Evolutionary conservation across 2,113 vertebrate species (phyloP).

Genomic region (Trochalopteron elliotii): DNA sequence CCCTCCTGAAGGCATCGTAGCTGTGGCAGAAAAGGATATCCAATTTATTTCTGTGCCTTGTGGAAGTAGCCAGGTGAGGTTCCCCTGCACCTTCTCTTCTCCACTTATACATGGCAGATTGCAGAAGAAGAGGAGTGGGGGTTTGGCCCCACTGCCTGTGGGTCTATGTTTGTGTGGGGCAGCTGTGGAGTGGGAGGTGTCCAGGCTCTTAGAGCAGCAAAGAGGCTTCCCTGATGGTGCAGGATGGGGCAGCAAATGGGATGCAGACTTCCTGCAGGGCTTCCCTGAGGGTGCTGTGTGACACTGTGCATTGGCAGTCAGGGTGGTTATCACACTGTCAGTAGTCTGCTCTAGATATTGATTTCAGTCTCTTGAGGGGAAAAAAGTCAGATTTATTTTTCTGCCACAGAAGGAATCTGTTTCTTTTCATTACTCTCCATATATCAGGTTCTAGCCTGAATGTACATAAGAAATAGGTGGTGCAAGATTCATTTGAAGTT

Average conservation of each 20-base stretch:
- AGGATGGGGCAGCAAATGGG: not conserved
- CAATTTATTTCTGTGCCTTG: not conserved
- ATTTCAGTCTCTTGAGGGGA: not conserved
- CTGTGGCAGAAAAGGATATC: not conserved
- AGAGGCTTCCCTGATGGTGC: not conserved
- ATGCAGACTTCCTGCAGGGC: not conserved
- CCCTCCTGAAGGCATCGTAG: not conserved
- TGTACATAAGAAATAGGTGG: conserved; percentile 55
- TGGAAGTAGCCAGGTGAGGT: not conserved
- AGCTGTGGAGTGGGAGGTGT: not conserved
- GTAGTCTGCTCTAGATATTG: conserved; percentile 7
- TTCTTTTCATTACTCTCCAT: conserved; percentile 51
- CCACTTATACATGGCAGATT: not conserved
- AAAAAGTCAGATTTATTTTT: not conserved
- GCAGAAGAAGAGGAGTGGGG: not conserved
- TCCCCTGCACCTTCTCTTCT: not conserved
- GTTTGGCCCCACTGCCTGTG: not conserved
- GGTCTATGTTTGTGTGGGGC: not conserved
- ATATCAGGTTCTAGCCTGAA: conserved; percentile 17
- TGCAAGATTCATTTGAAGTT: conserved; percentile 48
- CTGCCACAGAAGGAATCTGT: not conserved
- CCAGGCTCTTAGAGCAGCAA: not conserved
- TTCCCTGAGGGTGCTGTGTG: not conserved
- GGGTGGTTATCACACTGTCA: not conserved
- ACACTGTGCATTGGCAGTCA: not conserved